Percentiles rank a stretch among this genome's conserved stretches.
These are phyloP conservation scores for Lethocerus indicus DNA, from an alignment of 1,140 invertebrate species.

Conservation along the genomic window DNA sequence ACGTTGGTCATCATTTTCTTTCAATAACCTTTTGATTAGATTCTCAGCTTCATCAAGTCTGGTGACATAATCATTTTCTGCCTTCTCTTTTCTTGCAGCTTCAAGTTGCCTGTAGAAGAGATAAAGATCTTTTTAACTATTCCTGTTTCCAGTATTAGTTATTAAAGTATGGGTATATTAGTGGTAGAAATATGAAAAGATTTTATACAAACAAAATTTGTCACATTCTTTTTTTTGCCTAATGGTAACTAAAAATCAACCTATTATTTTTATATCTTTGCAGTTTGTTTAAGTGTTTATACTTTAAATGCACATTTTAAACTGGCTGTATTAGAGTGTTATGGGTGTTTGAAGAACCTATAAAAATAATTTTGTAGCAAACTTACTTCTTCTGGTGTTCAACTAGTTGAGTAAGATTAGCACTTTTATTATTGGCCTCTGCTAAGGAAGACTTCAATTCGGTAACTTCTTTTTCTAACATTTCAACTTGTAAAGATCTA, in stretches of 20 bases:
- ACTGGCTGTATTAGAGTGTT: no score
- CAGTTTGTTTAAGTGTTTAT: no score
- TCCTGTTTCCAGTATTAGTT: no score
- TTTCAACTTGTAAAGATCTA: slow-evolving; percentile 37
- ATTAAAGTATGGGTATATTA: no score
- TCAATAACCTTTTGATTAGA: slow-evolving; percentile 40
- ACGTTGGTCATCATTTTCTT: slow-evolving; percentile 45
- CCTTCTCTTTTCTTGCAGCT: slow-evolving; percentile 1
- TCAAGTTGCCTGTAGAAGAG: slow-evolving; percentile 14
- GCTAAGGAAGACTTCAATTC: slow-evolving; percentile 34
- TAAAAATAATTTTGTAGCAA: background rate
- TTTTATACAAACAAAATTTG: no score
- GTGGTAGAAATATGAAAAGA: no score
- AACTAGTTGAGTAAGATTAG: slow-evolving; percentile 33
- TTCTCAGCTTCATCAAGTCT: slow-evolving; percentile 44
- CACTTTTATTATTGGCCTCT: slow-evolving; percentile 34
- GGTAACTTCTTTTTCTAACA: slow-evolving; percentile 37
- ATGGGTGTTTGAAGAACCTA: background rate
- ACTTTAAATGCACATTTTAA: no score
- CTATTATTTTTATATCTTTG: no score
- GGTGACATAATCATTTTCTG: slow-evolving; percentile 25
- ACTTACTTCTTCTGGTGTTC: slow-evolving; percentile 38
- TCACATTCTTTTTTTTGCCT: no score
- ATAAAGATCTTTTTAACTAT: no score
- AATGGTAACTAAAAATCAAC: no score